Conservation (phyloP, 2,113 vertebrate genomes). For the Semicossyphus pulcher region DNA sequence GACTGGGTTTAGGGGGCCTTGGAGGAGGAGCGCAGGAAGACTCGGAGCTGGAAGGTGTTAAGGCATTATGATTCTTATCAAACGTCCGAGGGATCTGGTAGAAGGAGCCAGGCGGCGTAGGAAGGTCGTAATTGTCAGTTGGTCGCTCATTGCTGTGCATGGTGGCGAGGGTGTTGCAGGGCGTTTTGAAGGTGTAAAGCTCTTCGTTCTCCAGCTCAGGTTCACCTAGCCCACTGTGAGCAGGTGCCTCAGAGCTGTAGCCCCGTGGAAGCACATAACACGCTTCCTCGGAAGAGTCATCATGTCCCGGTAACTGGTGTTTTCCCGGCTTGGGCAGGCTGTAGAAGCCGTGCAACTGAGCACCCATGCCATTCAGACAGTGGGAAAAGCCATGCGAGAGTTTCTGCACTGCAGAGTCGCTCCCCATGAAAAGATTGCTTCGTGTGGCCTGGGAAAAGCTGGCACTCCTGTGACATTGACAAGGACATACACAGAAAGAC, state of each 20-base stretch:
- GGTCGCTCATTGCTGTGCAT: conserved; percentile 77
- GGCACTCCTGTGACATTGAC: conserved; percentile 87
- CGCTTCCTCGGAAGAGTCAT: conserved; percentile 81
- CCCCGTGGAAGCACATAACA: conserved; percentile 90
- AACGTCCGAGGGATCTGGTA: conserved; percentile 96
- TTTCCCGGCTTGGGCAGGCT: conserved; percentile 94
- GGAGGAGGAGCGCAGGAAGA: conserved; percentile 87
- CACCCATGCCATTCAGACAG: conserved; percentile 88
- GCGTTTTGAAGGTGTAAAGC: conserved; percentile 94
- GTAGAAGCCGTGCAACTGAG: conserved; percentile 93
- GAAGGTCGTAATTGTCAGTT: conserved; percentile 91
- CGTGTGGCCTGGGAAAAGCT: conserved; percentile 96
- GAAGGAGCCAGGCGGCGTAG: conserved; percentile 88
- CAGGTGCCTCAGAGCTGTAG: conserved; percentile 85
- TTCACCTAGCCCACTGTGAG: conserved; percentile 84
- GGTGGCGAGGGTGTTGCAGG: conserved; percentile 90
- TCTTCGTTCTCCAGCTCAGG: conserved; percentile 90
- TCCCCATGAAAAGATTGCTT: conserved; percentile 89
- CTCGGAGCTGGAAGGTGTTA: conserved; percentile 86
- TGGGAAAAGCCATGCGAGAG: conserved; percentile 92
- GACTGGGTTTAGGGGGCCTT: conserved; percentile 92
- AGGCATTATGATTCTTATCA: conserved; percentile 96
- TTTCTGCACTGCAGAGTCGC: conserved; percentile 91
- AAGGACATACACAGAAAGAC: conserved; percentile 19
- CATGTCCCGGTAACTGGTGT: conserved; percentile 70